Conservation (phyloP, 2,888 invertebrate species). For the Lycaena phlaeas region DNA sequence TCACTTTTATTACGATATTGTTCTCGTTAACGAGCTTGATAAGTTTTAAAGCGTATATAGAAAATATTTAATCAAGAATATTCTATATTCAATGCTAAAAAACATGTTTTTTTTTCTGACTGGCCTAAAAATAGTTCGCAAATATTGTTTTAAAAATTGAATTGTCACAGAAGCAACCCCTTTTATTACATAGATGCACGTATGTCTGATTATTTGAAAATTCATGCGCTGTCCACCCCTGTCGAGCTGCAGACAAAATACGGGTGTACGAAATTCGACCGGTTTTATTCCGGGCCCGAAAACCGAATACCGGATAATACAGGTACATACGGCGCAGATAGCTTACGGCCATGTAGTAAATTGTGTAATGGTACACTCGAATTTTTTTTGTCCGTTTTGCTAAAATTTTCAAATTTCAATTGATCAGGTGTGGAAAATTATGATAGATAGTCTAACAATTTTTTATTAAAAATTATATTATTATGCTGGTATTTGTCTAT, state of each 20-base stretch:
- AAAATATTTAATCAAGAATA: too few species aligned
- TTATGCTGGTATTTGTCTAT: too few species aligned
- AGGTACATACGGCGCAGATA: conserved; percentile 10
- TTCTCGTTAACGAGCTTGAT: too few species aligned
- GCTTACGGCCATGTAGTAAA: conserved; percentile 7
- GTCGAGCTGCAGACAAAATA: conserved; percentile 47
- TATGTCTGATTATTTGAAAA: conserved; percentile 54
- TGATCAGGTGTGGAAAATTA: too few species aligned
- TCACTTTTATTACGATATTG: too few species aligned
- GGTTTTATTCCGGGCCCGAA: conserved; percentile 39
- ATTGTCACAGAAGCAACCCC: conserved; percentile 21
- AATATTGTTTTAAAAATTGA: conserved; percentile 22
- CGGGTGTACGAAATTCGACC: conserved; percentile 37
- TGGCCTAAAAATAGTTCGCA: conserved; percentile 6
- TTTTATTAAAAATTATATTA: too few species aligned
- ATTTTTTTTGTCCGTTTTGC: not conserved
- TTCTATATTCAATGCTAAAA: too few species aligned
- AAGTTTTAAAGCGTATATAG: too few species aligned
- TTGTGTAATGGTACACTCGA: not conserved
- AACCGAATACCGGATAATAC: conserved; percentile 22
- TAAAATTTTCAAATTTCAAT: not conserved
- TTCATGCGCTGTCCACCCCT: conserved; percentile 50
- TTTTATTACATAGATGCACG: conserved; percentile 25
- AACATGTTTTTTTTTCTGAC: conserved; percentile 15
- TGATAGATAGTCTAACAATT: too few species aligned